Evolutionary conservation across 1,140 invertebrate genomes (phyloP), one percentile per base, ranked within the genome.

Genomic region (Heliconius congener): DNA sequence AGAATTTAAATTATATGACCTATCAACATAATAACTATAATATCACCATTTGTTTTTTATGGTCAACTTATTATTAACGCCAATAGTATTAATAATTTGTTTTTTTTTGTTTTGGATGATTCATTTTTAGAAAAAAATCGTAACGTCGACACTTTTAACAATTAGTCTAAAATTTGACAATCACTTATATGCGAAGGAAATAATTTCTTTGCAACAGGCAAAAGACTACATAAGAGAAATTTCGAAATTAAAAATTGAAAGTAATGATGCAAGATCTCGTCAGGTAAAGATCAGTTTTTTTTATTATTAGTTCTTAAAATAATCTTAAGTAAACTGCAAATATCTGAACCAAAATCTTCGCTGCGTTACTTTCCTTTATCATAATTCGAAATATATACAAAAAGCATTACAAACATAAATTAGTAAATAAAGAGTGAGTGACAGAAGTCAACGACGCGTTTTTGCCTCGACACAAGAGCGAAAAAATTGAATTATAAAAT

Each of bases 161-260:
- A 88, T 92, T 71, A 91, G 86, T 76, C 18, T 91, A 2, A 83
- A 81, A 79, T 74, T 88, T 8, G 90, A 92, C 2, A 82, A 90
- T 27, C 86, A 87, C 42, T 83, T 93, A 42, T 91, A 91, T 39
- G 86, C 88, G 73, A 74, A 87, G 11, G 83, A 84, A 71, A 82
- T 82, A 8, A 91, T 93, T 57, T 78, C 85, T 9, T 46, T 71
- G 23, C 9, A 46, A 18, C 82, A 88, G 11, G 91, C 91, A 8
- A 30, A 85, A 42, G 60, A 13, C 18, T 91, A 84, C 37, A 79
- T 86, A 9, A 30, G 82, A 9, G 88, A 92, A 82, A 81, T 93
- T 2, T 30, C 50, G 2, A 71, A 70, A 8, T 86, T 82, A 52
- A 87, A 86, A 81, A 16, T 27, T 11, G 39, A 81, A 19, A 89